Evolutionary conservation across 2,888 invertebrate species (phyloP).

Genomic region (Eupithecia insigniata): DNA sequence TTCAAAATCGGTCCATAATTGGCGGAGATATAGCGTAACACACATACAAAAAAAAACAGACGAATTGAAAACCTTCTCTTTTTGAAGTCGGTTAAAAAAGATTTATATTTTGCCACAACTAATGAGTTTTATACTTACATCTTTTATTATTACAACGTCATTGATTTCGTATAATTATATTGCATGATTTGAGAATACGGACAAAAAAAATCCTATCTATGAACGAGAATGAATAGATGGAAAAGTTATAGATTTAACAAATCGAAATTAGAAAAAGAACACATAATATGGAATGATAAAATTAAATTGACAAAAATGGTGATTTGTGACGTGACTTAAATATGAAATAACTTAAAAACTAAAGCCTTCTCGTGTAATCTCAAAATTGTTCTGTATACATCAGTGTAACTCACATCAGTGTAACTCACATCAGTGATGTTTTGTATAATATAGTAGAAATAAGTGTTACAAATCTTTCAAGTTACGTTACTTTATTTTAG

Average conservation of each 20-base stretch:
- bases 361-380: slow-evolving; percentile 12
- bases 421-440: neutral
- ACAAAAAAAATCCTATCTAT: neutral
- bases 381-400: neutral
- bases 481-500: neutral
- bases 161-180: neutral
- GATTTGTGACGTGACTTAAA: slow-evolving; percentile 53
- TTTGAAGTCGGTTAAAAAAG: no score
- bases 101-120: no score
- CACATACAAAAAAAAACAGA: no score
- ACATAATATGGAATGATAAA: slow-evolving; percentile 70
- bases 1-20: no score
- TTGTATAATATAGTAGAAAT: neutral
- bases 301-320: slow-evolving; percentile 52
- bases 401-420: no score
- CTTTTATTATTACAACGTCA: neutral
- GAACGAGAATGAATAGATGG: neutral
- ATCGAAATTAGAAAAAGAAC: slow-evolving; percentile 51
- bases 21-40: no score
- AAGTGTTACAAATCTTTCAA: neutral
- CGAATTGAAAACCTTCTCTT: no score
- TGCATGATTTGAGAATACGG: slow-evolving; percentile 7
- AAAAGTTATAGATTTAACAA: slow-evolving; percentile 5
- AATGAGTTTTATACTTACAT: no score
- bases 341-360: slow-evolving; percentile 7